Conservation (phyloP, 1,140 invertebrate species). For the Drosophila miranda region DNA sequence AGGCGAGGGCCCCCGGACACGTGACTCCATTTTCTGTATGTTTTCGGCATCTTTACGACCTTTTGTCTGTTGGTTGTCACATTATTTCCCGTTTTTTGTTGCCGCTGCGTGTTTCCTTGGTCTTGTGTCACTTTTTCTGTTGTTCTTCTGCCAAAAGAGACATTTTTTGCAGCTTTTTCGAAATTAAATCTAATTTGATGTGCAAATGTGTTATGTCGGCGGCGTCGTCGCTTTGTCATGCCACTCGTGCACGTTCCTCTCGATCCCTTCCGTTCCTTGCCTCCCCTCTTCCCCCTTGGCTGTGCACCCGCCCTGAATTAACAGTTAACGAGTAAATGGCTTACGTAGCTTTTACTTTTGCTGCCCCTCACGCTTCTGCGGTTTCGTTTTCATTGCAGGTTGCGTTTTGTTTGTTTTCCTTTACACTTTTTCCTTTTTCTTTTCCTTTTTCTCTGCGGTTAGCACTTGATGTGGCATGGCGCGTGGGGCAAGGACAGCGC, state of each 20-base stretch:
- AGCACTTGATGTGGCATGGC: constrained; percentile 1
- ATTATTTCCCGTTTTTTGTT: constrained; percentile 47
- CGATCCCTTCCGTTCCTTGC: background rate
- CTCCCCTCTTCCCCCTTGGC: background rate
- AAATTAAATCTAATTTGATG: constrained; percentile 74
- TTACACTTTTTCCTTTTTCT: constrained; percentile 13
- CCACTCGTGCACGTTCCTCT: constrained; percentile 27
- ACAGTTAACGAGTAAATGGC: constrained; percentile 53
- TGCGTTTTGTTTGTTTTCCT: constrained; percentile 48
- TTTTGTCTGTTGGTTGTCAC: constrained; percentile 50
- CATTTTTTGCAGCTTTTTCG: constrained; percentile 30
- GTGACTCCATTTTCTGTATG: constrained; percentile 66
- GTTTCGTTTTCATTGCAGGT: constrained; percentile 59
- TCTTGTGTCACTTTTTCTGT: constrained; percentile 8
- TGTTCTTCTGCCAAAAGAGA: constrained; percentile 14
- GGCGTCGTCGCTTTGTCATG: constrained; percentile 23
- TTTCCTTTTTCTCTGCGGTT: constrained; percentile 30
- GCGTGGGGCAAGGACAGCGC: constrained; percentile 5
- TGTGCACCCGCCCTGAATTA: constrained; percentile 24
- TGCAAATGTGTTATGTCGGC: constrained; percentile 40
- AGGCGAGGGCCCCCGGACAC: constrained; percentile 36
- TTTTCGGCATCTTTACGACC: constrained; percentile 49
- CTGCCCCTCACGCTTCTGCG: constrained; percentile 13
- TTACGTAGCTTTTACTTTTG: constrained; percentile 31
- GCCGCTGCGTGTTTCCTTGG: constrained; percentile 30